Conservation (phyloP, 92 coral and sea anemone genomes). For the Parazoanthus swiftii region DNA sequence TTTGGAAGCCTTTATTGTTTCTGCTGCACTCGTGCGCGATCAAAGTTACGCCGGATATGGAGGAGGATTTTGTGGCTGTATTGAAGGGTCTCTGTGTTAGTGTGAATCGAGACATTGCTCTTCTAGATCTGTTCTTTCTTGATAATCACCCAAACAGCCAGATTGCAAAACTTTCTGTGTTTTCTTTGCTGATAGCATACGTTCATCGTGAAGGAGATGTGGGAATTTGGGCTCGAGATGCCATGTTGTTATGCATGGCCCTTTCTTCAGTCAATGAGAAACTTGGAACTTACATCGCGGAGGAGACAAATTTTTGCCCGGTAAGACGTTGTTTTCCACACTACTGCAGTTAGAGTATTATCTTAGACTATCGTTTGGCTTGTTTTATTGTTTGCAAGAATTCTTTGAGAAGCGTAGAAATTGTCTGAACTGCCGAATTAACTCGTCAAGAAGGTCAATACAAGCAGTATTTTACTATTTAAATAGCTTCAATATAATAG, state of each 20-base stretch:
- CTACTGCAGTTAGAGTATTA: not conserved
- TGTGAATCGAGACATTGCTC: slow-evolving; percentile 89
- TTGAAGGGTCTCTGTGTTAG: slow-evolving; percentile 91
- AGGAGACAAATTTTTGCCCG: slow-evolving; percentile 94
- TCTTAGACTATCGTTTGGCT: not conserved
- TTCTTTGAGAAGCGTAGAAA: not conserved
- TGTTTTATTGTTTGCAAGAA: not conserved
- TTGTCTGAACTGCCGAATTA: not conserved
- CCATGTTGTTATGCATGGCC: slow-evolving; percentile 92
- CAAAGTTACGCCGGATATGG: slow-evolving; percentile 78
- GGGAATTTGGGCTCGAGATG: slow-evolving; percentile 93
- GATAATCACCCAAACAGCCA: slow-evolving; percentile 74
- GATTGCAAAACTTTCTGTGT: slow-evolving; percentile 83
- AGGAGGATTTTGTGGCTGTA: slow-evolving; percentile 86
- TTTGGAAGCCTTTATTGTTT: slow-evolving; percentile 84
- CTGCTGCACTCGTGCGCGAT: slow-evolving; percentile 83
- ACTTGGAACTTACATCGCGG: slow-evolving; percentile 86
- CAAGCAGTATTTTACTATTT: too few species aligned
- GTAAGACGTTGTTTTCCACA: slow-evolving; percentile 52
- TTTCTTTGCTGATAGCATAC: slow-evolving; percentile 85
- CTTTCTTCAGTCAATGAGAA: slow-evolving; percentile 87
- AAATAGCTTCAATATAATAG: too few species aligned
- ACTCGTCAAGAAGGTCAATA: not conserved
- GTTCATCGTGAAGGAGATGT: slow-evolving; percentile 94
- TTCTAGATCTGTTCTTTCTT: slow-evolving; percentile 84